Conservation (phyloP, 2,888 invertebrate genomes). For the Lepidocyrtinus sp. region DNA sequence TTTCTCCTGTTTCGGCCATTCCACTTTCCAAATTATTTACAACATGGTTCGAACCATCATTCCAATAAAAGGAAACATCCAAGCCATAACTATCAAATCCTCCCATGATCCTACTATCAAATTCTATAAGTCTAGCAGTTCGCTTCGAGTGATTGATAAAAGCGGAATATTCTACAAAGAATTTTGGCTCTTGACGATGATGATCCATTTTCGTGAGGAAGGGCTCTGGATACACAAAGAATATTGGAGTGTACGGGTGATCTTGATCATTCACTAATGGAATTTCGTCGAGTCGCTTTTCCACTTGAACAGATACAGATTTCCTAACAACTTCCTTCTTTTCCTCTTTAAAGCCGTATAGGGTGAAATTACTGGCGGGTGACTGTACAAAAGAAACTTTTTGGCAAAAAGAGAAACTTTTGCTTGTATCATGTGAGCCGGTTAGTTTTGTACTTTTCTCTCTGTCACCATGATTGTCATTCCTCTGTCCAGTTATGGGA, state of each 20-base stretch:
- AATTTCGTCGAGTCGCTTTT: slow-evolving; percentile 15
- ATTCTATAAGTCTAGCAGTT: slow-evolving; percentile 17
- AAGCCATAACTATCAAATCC: slow-evolving; percentile 54
- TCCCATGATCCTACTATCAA: slow-evolving; percentile 47
- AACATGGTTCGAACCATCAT: slow-evolving; percentile 15
- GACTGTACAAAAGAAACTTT: slow-evolving; percentile 35
- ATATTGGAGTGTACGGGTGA: slow-evolving; percentile 51
- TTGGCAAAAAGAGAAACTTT: slow-evolving; percentile 38
- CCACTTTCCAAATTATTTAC: not conserved
- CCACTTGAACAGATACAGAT: not conserved
- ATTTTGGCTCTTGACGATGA: slow-evolving; percentile 53
- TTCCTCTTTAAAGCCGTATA: slow-evolving; percentile 25
- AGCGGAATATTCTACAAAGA: slow-evolving; percentile 38
- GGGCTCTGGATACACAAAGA: slow-evolving; percentile 49
- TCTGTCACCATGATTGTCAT: slow-evolving; percentile 20
- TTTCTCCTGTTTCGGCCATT: slow-evolving; percentile 23
- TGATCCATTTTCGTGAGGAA: slow-evolving; percentile 43
- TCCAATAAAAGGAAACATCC: slow-evolving; percentile 48
- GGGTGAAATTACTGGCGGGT: slow-evolving; percentile 28
- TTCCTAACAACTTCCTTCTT: slow-evolving; percentile 20
- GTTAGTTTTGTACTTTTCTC: not conserved
- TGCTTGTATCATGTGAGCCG: not conserved
- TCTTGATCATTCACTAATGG: slow-evolving; percentile 30
- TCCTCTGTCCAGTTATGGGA: slow-evolving; percentile 40
- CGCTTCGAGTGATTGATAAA: not conserved